phyloP scores from a whole-genome alignment of 1,140 invertebrate species.

The Philotrypesis tridentata region DNA sequence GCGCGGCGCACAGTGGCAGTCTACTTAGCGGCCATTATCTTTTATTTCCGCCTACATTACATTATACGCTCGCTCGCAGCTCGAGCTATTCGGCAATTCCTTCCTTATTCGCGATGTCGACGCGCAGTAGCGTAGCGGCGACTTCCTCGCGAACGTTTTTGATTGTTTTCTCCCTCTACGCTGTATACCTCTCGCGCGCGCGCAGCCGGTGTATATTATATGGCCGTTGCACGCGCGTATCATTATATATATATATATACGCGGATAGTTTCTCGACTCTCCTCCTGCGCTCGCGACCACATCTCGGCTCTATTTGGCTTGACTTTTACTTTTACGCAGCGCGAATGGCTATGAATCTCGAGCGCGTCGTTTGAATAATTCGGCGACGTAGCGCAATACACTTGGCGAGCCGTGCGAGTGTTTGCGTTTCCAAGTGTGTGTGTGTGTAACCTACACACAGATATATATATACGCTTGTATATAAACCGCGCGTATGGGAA shows the following conservation, averaged over 20 bases:
- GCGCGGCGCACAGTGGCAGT: neutral
- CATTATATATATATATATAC: neutral
- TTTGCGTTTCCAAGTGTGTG: too few species aligned
- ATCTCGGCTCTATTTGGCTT: neutral
- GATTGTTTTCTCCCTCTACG: neutral
- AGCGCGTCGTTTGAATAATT: slow-evolving; percentile 36
- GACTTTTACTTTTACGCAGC: slow-evolving; percentile 42
- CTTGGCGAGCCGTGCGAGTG: too few species aligned
- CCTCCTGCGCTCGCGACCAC: too few species aligned
- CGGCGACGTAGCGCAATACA: neutral
- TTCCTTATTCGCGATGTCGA: neutral
- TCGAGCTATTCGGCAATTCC: slow-evolving; percentile 34
- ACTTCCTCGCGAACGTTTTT: neutral
- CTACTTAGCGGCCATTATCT: slow-evolving; percentile 26
- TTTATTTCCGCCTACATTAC: slow-evolving; percentile 20
- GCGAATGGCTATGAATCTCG: slow-evolving; percentile 35
- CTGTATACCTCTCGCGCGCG: neutral
- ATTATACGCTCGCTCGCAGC: neutral
- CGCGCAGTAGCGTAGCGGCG: too few species aligned
- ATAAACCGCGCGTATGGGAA: neutral
- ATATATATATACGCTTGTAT: too few species aligned
- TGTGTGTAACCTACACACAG: too few species aligned
- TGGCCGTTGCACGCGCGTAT: too few species aligned
- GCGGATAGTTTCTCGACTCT: too few species aligned
- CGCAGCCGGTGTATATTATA: too few species aligned